Evolutionary conservation across 2,888 invertebrate species (phyloP), one percentile per base, ranked within the genome.

Genomic region (Hypena proboscidalis): DNA sequence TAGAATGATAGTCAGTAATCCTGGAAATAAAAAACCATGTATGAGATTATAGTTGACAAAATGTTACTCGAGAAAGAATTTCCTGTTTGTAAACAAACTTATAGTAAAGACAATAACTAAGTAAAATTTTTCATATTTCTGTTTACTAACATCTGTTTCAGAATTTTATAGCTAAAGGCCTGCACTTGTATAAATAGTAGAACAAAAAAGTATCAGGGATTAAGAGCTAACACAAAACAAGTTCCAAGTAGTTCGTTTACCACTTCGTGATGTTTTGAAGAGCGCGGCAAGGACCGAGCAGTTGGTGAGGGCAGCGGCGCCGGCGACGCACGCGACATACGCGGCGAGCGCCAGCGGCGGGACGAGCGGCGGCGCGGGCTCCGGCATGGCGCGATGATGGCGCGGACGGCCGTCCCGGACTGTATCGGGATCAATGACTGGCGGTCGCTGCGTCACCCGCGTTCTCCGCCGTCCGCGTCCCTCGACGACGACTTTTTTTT

Each of bases 371-470:
- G 67, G 70, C 73, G 74, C 74, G 74, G 61, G 74, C 77, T 75
- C 79, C 72, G 80, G 62, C 85, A 83, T 84, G 70, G 81, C 80
- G 86, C n/a, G n/a, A n/a, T n/a, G n/a, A n/a, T n/a, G n/a, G n/a
- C n/a, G n/a, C n/a, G n/a, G n/a, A 81, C 85, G 81, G 70, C 74
- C 70, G 79, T 67, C 76, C 84, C 79, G 85, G 87, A 85, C 78
- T 79, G 83, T 74, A 68, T 64, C 79, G 90, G 90, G 90, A 90
- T 84, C 90, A 89, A 89, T 90, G 90, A 90, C 89, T 87, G 75
- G 69, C 65, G 66, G 67, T 57, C 74, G 62, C 78, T 78, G 78
- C 87, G 85, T 80, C 83, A 80, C 80, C 73, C 75, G 80, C 86
- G 80, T 80, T 74, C 83, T 70, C 82, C 63, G 82, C 88, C 63